These are phyloP conservation scores for Coenonympha glycerion DNA, from an alignment of 2,888 invertebrate species.

Conservation along the genomic window DNA sequence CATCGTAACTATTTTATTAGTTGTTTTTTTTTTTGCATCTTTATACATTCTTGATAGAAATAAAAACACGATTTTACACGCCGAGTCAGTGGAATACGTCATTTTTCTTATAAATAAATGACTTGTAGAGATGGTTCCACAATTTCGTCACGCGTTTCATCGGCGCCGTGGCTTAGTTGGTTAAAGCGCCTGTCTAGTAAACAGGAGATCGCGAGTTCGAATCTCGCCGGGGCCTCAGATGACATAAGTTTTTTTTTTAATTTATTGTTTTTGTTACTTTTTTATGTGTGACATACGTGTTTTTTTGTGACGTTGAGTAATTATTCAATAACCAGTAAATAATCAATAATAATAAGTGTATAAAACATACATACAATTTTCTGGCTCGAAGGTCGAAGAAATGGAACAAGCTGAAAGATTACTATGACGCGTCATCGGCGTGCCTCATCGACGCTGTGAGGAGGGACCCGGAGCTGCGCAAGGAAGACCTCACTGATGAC, in stretches of 20 bases:
- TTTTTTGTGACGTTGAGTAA: no score
- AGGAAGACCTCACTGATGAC: slow-evolving; percentile 65
- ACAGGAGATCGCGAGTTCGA: slow-evolving; percentile 73
- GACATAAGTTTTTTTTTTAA: not conserved
- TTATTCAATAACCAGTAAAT: no score
- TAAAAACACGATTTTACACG: no score
- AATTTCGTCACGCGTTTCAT: not conserved
- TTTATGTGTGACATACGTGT: no score
- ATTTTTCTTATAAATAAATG: not conserved
- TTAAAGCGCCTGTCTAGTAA: slow-evolving; percentile 79
- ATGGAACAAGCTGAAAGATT: slow-evolving; percentile 68
- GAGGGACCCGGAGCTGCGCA: slow-evolving; percentile 72
- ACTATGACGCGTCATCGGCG: slow-evolving; percentile 75
- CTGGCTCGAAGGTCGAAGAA: slow-evolving; percentile 52
- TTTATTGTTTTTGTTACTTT: not conserved
- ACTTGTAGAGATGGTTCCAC: not conserved
- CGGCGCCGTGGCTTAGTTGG: slow-evolving; percentile 84
- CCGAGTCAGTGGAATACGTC: no score
- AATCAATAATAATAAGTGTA: no score
- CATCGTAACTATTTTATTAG: no score
- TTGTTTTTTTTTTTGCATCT: no score
- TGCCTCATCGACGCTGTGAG: slow-evolving; percentile 77
- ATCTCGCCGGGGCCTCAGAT: slow-evolving; percentile 66
- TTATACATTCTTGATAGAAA: no score
- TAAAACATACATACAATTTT: no score